Evolutionary conservation across 2,113 vertebrate species (phyloP).

Genomic region (Syngnathus scovelli): DNA sequence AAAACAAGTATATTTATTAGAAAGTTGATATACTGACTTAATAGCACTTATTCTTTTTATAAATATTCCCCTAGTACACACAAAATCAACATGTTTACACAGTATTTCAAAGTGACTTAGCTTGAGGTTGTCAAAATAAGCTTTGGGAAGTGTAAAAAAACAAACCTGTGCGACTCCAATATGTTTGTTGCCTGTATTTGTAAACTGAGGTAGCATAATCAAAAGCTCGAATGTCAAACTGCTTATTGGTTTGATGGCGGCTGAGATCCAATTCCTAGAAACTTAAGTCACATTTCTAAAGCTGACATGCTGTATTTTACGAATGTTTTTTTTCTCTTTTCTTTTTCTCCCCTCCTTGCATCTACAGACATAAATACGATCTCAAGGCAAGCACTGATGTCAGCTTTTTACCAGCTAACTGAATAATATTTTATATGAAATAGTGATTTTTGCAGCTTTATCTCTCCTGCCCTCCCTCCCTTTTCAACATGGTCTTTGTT

Average conservation of each 20-base stretch:
- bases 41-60: background rate
- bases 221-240: background rate
- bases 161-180: background rate
- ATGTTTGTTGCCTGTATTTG: background rate
- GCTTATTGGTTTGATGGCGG: background rate
- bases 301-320: background rate
- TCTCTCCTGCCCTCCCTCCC: background rate
- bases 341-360: too few relatives aligned
- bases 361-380: too few relatives aligned
- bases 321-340: too few relatives aligned
- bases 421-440: background rate
- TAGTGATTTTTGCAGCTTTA: background rate
- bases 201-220: background rate
- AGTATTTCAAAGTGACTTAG: background rate
- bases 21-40: too few relatives aligned
- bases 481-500: conserved; percentile 16
- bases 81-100: background rate
- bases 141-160: background rate
- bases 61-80: background rate
- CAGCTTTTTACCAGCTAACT: background rate
- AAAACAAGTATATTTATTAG: background rate
- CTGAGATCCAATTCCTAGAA: background rate
- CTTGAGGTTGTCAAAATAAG: background rate
- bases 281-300: background rate
- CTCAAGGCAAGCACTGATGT: too few relatives aligned